These are phyloP conservation scores for Cryptus armator DNA, from an alignment of 2,888 invertebrate genomes.

Conservation along the genomic window DNA sequence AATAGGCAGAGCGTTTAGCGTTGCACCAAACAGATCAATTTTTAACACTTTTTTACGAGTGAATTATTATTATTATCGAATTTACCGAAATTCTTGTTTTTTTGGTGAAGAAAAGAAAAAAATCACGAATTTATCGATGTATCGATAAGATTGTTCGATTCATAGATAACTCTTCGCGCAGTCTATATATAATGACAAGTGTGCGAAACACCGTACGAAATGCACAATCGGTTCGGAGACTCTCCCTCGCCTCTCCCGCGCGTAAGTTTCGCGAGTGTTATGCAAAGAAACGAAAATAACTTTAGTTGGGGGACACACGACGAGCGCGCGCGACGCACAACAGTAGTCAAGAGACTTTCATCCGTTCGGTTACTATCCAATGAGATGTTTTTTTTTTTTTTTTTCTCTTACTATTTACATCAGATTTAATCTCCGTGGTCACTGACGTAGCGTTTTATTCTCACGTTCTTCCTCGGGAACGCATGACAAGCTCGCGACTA, in stretches of 20 bases:
- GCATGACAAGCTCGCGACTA: constrained; percentile 26
- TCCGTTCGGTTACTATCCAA: not conserved
- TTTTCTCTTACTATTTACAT: not conserved
- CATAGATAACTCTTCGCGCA: too few species aligned
- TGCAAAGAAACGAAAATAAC: constrained; percentile 68
- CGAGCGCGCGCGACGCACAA: not conserved
- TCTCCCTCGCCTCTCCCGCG: constrained; percentile 23
- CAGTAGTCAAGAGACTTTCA: not conserved
- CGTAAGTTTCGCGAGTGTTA: constrained; percentile 44
- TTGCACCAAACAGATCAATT: too few species aligned
- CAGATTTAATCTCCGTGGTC: not conserved
- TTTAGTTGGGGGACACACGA: constrained; percentile 54
- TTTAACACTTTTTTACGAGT: too few species aligned
- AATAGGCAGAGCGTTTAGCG: too few species aligned
- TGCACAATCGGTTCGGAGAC: constrained; percentile 16
- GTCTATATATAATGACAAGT: not conserved
- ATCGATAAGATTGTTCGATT: too few species aligned
- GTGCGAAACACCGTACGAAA: not conserved
- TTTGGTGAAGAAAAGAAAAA: too few species aligned
- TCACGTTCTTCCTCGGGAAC: constrained; percentile 25
- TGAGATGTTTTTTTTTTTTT: not conserved
- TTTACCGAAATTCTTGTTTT: too few species aligned
- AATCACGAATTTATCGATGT: too few species aligned
- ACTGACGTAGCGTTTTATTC: not conserved
- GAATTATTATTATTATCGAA: too few species aligned